Evolutionary conservation across 2,113 vertebrate species (phyloP).

Genomic region (Seriola aureovittata): DNA sequence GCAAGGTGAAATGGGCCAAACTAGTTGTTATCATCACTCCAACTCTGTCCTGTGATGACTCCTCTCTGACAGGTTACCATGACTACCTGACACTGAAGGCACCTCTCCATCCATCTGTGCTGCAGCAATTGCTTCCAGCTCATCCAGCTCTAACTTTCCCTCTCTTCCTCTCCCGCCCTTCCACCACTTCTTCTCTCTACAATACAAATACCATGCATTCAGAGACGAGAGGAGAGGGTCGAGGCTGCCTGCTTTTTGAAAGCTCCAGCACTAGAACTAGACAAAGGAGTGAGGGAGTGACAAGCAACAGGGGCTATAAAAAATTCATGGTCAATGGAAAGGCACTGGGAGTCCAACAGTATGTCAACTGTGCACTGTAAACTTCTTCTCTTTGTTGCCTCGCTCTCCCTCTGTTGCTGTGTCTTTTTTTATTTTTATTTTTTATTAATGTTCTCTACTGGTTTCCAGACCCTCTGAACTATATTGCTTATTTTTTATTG

Average conservation of each 20-base stretch:
- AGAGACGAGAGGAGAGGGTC: slow-evolving; percentile 61
- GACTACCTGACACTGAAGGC: slow-evolving; percentile 69
- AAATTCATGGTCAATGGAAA: slow-evolving; percentile 66
- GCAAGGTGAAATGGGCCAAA: slow-evolving; percentile 48
- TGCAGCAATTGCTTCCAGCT: slow-evolving; percentile 63
- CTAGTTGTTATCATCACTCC: slow-evolving; percentile 37
- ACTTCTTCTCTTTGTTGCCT: slow-evolving; percentile 49
- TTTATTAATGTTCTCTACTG: slow-evolving; percentile 25
- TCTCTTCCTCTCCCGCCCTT: slow-evolving; percentile 32
- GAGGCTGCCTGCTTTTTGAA: slow-evolving; percentile 53
- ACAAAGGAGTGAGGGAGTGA: slow-evolving; percentile 56
- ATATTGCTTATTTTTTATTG: slow-evolving; percentile 12
- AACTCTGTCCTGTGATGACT: slow-evolving; percentile 39
- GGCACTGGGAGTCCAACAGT: slow-evolving; percentile 39
- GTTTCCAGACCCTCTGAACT: slow-evolving; percentile 21
- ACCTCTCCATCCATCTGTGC: slow-evolving; percentile 70
- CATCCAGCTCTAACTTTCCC: slow-evolving; percentile 48
- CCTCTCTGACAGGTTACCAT: slow-evolving; percentile 68
- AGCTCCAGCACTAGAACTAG: slow-evolving; percentile 28
- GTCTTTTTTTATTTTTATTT: slow-evolving; percentile 11
- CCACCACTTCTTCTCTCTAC: slow-evolving; percentile 32
- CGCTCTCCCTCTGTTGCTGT: neutral
- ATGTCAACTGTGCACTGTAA: slow-evolving; percentile 57
- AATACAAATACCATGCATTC: slow-evolving; percentile 55
- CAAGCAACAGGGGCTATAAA: slow-evolving; percentile 66